Base-by-base conservation (phyloP, 2,797 vertebrate genomes). In the Morus bassanus region DNA sequence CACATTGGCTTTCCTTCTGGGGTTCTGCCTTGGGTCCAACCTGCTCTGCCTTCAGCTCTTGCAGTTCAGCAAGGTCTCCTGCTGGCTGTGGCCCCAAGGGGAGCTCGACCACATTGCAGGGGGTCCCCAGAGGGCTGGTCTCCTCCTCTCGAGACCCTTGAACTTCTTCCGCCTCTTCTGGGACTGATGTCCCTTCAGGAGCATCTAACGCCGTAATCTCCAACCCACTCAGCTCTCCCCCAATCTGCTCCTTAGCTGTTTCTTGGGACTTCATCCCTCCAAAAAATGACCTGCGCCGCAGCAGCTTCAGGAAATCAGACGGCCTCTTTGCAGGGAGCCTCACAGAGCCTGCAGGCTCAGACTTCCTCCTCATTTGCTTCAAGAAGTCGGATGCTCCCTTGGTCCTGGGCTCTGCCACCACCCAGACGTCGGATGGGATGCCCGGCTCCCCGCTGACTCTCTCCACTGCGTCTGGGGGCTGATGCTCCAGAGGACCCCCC, bases 391-490 rank as follows among this genome's bases (percentile, higher is more conserved):
- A 60, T 3, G 22, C 15, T 57, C 22, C 65, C 51, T 43, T 82
- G 70, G 67, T 23, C 86, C 51, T 89, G 68, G 56, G 67, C 50
- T 83, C 73, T 24, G 23, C 33, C 39, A 59, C 75, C 28, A 1
- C 53, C 9, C 3, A n/a, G 46, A 15, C 1, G 0, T 21, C 30
- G 0, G 41, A 5, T 21, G 50, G 56, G 48, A 39, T 4, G 5
- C 5, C 17, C 5, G 1, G 35, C 39, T 39, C 37, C 76, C 67
- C 12, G 0, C 8, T 1, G 2, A 2, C 25, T 11, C 4, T 64
- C 37, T 21, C 50, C 1, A 4, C 13, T 1, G 31, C 3, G 0
- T 7, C 69, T 1, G 0, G 57, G 11, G n/a, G 45, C 22, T 51
- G 80, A 8, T 54, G 69, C 11, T 31, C 61, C 56, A 7, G 14